phyloP scores from a whole-genome alignment of 2,888 invertebrate species.

The Barypeithes pellucidus region DNA sequence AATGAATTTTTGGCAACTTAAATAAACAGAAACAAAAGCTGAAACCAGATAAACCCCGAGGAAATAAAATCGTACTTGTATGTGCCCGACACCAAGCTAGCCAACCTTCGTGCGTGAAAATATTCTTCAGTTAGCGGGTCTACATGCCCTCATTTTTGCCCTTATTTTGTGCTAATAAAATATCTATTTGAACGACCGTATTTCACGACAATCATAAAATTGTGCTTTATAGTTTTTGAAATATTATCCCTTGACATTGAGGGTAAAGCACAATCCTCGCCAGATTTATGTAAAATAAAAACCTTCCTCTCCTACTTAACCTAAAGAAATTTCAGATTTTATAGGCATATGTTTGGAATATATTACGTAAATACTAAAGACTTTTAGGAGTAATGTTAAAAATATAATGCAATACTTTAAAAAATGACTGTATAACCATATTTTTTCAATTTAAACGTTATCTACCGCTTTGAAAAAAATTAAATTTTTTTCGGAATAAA shows the following conservation, averaged over 20 bases:
- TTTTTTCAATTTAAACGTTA: too few species aligned
- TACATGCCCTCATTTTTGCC: constrained; percentile 40
- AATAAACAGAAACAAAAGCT: constrained; percentile 26
- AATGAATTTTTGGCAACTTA: constrained; percentile 12
- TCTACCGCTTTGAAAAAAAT: too few species aligned
- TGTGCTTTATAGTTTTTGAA: constrained; percentile 31
- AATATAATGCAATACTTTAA: too few species aligned
- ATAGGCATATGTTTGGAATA: background rate
- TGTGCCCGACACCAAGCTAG: constrained; percentile 46
- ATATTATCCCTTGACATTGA: constrained; percentile 31
- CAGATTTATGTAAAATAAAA: constrained; percentile 17
- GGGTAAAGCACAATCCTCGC: constrained; percentile 13
- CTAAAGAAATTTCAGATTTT: constrained; percentile 17
- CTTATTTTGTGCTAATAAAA: constrained; percentile 47
- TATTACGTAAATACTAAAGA: too few species aligned
- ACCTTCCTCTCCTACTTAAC: constrained; percentile 6
- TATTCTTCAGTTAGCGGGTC: constrained; percentile 34
- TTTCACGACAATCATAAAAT: constrained; percentile 46
- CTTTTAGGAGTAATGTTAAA: too few species aligned
- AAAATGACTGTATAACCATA: too few species aligned
- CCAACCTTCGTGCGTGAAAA: constrained; percentile 46
- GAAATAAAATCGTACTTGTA: constrained; percentile 47
- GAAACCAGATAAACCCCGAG: constrained; percentile 31
- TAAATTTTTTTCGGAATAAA: too few species aligned
- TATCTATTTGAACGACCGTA: constrained; percentile 46